phyloP scores from a whole-genome alignment of 2,797 vertebrate genomes.

The Platyrinchus mystaceus region DNA sequence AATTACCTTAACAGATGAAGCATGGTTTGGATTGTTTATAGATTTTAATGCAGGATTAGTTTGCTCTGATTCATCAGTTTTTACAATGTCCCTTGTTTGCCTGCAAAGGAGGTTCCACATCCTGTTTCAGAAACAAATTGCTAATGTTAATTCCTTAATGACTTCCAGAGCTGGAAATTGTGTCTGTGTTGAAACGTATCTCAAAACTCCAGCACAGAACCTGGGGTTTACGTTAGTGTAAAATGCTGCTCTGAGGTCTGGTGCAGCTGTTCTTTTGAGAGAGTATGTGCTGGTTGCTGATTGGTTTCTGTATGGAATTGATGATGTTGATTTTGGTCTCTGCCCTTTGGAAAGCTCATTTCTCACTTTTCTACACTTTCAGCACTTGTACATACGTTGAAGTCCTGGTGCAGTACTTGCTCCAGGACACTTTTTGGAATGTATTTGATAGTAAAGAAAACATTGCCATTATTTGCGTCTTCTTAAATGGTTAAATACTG shows the following conservation, averaged over 20 bases:
- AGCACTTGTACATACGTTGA: fast-evolving
- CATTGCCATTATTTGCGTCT: neutral
- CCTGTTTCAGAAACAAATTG: neutral
- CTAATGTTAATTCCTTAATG: neutral
- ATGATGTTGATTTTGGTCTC: neutral
- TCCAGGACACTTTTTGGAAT: neutral
- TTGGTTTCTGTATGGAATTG: neutral
- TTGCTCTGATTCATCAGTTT: neutral
- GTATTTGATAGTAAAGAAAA: neutral
- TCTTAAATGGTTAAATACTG: neutral
- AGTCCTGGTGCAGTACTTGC: neutral
- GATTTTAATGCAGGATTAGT: neutral
- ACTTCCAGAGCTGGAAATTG: neutral
- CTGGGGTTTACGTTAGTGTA: neutral
- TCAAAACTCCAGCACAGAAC: neutral
- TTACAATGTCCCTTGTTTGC: neutral
- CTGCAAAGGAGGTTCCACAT: neutral
- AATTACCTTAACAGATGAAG: neutral
- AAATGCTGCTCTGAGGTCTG: neutral
- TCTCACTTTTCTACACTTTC: neutral
- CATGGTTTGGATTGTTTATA: neutral
- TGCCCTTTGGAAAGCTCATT: neutral
- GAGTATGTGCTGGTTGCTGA: neutral
- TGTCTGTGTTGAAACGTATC: neutral
- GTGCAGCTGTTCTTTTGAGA: neutral